phyloP scores from a whole-genome alignment of 53 echinoderm and acorn worm genomes.

The Holothuria leucospilota region DNA sequence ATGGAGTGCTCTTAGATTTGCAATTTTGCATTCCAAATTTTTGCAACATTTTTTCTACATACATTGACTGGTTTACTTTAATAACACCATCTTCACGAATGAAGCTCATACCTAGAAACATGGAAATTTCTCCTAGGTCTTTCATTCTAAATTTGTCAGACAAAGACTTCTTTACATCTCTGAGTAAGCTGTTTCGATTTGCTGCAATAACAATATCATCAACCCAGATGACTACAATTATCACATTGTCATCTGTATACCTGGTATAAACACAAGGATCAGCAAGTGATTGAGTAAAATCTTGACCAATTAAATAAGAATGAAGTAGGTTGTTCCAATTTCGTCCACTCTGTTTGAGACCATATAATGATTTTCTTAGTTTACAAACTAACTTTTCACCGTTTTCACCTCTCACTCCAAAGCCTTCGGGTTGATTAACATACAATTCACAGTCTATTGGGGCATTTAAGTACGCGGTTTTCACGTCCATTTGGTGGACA shows the following conservation, averaged over 20 bases:
- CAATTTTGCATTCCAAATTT: no score
- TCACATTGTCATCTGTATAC: not conserved
- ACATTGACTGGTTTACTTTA: no score
- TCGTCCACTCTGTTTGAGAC: constrained; percentile 63
- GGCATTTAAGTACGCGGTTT: constrained; percentile 42
- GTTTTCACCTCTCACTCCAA: constrained; percentile 41
- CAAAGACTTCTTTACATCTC: not conserved
- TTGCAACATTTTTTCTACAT: no score
- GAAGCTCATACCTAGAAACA: no score
- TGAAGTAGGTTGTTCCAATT: constrained; percentile 46
- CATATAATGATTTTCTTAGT: constrained; percentile 61
- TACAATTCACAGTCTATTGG: constrained; percentile 54
- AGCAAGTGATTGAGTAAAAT: constrained; percentile 33
- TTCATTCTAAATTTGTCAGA: constrained; percentile 1
- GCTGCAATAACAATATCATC: constrained; percentile 14
- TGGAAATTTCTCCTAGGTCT: no score
- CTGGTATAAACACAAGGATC: constrained; percentile 12
- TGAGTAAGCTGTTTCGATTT: not conserved
- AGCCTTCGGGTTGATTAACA: constrained; percentile 48
- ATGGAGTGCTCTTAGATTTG: no score
- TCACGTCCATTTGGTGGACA: constrained; percentile 48
- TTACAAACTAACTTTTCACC: constrained; percentile 47
- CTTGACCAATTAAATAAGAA: constrained; percentile 21
- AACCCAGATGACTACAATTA: no score
- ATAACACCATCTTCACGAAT: no score